Evolutionary conservation across 2,888 invertebrate species (phyloP), one percentile per base, ranked within the genome.

Genomic region (Harpagoxenus sublaevis): DNA sequence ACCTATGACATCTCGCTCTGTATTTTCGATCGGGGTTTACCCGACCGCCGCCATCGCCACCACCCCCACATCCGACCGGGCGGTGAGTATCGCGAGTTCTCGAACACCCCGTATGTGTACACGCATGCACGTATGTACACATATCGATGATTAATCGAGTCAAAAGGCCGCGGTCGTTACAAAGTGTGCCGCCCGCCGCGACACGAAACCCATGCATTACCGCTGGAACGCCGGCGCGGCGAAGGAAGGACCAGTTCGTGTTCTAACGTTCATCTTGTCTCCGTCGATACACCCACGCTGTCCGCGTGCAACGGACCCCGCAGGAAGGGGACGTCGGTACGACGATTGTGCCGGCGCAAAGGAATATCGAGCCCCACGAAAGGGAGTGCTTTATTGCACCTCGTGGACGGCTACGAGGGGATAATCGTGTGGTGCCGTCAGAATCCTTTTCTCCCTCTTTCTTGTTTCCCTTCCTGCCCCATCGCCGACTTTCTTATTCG

Each of bases 91-190:
- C 79, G 79, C 79, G 79, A 79, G 73, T 79, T 71, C 57, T 45
- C 73, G 73, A 71, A 79, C 79, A 79, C 79, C 79, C 79, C 57
- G 79, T 71, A 73, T 60, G 78, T 78, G 35, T 57, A 66, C 78
- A 71, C 57, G 78, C 79, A 60, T 71, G 79, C 84, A 68, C 83
- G 86, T 87, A 84, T 83, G 87, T 87, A 86, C 92, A 82, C 91
- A 93, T 92, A 93, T 94, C 93, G 94, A 95, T 94, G 95, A 95
- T 95, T 95, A 95, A 95, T 95, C 95, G 94, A 94, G 94, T 94
- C 94, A 94, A 94, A 94, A 92, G 93, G 92, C 92, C 94, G 94
- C 93, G 94, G 90, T 94, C 94, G 94, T 94, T 94, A 94, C 94
- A 95, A 95, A 95, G 94, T 94, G 93, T 93, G 94, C 94, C 94